Conservation (phyloP, 2,113 vertebrate genomes). For the Limnothrissa miodon region DNA sequence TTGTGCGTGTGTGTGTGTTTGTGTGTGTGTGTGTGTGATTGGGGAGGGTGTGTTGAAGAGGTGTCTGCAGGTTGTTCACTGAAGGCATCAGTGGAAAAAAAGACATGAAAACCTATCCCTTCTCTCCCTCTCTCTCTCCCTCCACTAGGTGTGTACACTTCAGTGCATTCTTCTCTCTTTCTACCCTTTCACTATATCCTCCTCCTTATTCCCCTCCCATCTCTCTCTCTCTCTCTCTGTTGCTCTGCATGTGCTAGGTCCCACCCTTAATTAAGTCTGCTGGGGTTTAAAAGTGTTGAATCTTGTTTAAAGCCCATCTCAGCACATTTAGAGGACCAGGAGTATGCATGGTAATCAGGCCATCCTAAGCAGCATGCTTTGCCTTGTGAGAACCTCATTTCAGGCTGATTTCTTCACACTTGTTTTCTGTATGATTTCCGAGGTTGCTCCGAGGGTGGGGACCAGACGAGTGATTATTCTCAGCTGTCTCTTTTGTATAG, state of each 20-base stretch:
- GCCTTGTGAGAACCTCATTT: conserved; percentile 69
- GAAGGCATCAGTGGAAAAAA: conserved; percentile 50
- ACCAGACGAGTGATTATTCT: conserved; percentile 73
- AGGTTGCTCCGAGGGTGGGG: neutral
- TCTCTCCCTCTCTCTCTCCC: conserved; percentile 7
- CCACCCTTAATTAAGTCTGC: conserved; percentile 96
- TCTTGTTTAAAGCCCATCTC: conserved; percentile 92
- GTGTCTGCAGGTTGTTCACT: conserved; percentile 37
- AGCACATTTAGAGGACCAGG: conserved; percentile 89
- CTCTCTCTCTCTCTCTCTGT: conserved; percentile 26
- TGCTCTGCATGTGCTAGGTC: conserved; percentile 74
- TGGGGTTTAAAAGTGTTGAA: conserved; percentile 91
- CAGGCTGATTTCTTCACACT: conserved; percentile 52
- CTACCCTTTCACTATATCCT: neutral
- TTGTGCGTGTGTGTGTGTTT: conserved; percentile 35
- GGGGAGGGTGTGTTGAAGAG: conserved; percentile 20
- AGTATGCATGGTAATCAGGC: conserved; percentile 81
- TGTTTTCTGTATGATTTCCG: conserved; percentile 46
- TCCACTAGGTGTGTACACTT: conserved; percentile 25
- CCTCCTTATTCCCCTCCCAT: conserved; percentile 37
- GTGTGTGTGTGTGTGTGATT: neutral
- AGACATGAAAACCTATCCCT: conserved; percentile 28
- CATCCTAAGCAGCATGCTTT: conserved; percentile 69
- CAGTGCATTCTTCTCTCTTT: conserved; percentile 7
- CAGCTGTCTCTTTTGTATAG: conserved; percentile 80